Percentiles rank a stretch among this genome's conserved stretches.
Evolutionary conservation across 2,113 vertebrate genomes (phyloP).

Genomic region (Corvus hawaiiensis): DNA sequence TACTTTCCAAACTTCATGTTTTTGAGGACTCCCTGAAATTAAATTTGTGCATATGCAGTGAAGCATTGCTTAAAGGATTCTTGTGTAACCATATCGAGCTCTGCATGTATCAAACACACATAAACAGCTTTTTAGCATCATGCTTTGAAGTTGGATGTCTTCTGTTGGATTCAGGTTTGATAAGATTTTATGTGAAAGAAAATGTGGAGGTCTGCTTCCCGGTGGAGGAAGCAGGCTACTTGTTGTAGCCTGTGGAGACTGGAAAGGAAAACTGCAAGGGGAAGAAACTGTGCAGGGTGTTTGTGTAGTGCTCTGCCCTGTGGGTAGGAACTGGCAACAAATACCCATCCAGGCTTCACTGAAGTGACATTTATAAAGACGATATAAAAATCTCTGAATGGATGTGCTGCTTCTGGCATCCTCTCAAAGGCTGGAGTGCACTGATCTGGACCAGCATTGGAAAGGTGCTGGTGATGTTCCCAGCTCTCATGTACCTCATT

Average conservation of each 20-base stretch:
- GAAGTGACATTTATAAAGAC: background rate
- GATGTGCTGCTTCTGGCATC: background rate
- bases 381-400: background rate
- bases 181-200: background rate
- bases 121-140: background rate
- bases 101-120: background rate
- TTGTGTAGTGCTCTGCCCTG: background rate
- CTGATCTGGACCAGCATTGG: background rate
- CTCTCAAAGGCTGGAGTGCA: background rate
- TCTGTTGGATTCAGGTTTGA: background rate
- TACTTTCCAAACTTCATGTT: background rate
- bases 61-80: background rate
- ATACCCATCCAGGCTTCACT: background rate
- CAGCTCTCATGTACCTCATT: background rate
- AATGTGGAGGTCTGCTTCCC: background rate
- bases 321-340: background rate
- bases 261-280: background rate
- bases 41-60: background rate
- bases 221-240: background rate
- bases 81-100: background rate
- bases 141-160: background rate
- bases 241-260: background rate
- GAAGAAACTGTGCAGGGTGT: background rate
- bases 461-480: background rate
- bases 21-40: background rate